phyloP scores from a whole-genome alignment of 1,140 invertebrate genomes.

The Scaptomyza hsui region DNA sequence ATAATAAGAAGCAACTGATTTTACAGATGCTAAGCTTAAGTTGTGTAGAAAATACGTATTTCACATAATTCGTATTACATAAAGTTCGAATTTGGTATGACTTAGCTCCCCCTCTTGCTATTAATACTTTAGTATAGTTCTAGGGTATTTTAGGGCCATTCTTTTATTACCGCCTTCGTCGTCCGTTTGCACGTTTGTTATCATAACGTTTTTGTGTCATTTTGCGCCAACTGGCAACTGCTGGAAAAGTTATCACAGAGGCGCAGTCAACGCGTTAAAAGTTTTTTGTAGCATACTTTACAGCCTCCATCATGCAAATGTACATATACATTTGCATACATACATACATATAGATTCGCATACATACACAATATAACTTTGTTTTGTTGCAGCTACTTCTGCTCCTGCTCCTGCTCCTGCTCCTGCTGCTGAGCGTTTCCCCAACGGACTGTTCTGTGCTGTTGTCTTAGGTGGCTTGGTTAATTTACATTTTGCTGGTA shows the following conservation, averaged over 20 bases:
- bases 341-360: neutral
- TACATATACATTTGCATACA: conserved; percentile 19
- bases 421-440: conserved; percentile 48
- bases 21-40: no score
- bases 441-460: conserved; percentile 52
- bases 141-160: neutral
- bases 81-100: no score
- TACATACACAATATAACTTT: conserved; percentile 40
- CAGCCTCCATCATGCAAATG: conserved; percentile 17
- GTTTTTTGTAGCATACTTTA: conserved; percentile 48
- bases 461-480: conserved; percentile 71
- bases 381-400: conserved; percentile 52
- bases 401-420: no score
- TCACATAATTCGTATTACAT: no score
- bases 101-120: no score
- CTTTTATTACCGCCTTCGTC: no score
- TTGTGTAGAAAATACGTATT: no score
- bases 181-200: conserved; percentile 11
- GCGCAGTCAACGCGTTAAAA: conserved; percentile 51
- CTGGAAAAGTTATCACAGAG: conserved; percentile 61
- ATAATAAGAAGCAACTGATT: no score
- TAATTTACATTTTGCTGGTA: conserved; percentile 80
- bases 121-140: conserved; percentile 10
- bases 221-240: conserved; percentile 36
- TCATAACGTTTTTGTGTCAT: conserved; percentile 43